Evolutionary conservation across 1,140 invertebrate genomes (phyloP).

Genomic region (Lepidurus packardi): DNA sequence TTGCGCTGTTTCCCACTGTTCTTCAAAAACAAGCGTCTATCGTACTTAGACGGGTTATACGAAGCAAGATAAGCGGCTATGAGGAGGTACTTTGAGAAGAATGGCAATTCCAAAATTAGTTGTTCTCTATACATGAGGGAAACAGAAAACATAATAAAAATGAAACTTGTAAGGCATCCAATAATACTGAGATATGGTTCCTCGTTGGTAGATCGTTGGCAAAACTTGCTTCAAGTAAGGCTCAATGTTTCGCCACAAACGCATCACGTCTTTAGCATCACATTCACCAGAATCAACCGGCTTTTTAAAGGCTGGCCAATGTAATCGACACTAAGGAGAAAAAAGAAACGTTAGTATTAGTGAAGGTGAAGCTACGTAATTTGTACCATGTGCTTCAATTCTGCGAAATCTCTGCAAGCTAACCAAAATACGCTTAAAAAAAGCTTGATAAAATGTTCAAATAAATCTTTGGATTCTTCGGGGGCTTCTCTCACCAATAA

Average conservation of each 20-base stretch:
- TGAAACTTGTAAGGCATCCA: constrained; percentile 52
- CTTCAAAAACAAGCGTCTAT: constrained; percentile 71
- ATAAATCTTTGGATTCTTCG: constrained; percentile 44
- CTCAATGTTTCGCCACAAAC: constrained; percentile 70
- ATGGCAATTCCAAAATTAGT: constrained; percentile 66
- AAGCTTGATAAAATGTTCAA: constrained; percentile 60
- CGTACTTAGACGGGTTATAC: constrained; percentile 78
- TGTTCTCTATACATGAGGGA: neutral
- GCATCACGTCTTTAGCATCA: constrained; percentile 55
- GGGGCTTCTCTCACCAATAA: constrained; percentile 54
- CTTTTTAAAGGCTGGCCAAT: constrained; percentile 41
- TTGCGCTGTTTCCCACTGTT: constrained; percentile 54
- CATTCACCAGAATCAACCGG: constrained; percentile 58
- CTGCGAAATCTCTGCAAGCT: constrained; percentile 71
- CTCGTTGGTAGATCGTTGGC: constrained; percentile 69
- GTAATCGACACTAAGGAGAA: neutral
- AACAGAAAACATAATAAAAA: neutral
- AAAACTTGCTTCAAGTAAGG: constrained; percentile 65
- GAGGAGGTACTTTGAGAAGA: constrained; percentile 78
- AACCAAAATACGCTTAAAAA: constrained; percentile 74
- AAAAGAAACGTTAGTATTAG: constrained; percentile 40
- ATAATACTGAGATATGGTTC: constrained; percentile 51
- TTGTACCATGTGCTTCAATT: constrained; percentile 59
- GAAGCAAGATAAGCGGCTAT: constrained; percentile 86
- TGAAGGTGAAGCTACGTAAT: too few relatives aligned